Conservation (phyloP, 2,113 vertebrate species). For the Tychaedon coryphoeus region DNA sequence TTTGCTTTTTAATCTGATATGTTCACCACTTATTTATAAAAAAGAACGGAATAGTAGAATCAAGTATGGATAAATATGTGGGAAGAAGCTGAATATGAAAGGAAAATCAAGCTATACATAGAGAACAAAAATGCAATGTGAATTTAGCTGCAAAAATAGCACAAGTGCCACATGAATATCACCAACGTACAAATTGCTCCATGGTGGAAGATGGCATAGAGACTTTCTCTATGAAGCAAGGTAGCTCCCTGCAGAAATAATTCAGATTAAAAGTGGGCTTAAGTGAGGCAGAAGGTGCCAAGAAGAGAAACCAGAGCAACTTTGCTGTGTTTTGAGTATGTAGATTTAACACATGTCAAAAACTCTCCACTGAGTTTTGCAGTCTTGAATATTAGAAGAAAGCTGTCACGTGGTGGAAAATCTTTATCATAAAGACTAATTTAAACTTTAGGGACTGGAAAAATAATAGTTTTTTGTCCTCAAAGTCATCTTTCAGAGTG, state of each 20-base stretch:
- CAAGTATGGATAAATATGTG: not conserved
- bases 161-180: not conserved
- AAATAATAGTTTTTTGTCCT: not conserved
- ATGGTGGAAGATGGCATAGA: not conserved
- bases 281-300: not conserved
- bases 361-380: not conserved
- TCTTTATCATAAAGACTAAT: not conserved
- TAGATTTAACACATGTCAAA: not conserved
- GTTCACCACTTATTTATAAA: not conserved
- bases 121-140: not conserved
- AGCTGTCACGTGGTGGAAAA: not conserved
- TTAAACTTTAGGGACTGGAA: not conserved
- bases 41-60: not conserved
- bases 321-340: not conserved
- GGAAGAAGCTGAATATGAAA: not conserved
- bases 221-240: not conserved
- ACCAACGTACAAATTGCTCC: not conserved
- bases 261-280: not conserved
- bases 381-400: not conserved
- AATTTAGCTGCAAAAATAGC: not conserved
- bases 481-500: not conserved
- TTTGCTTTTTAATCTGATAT: constrained; percentile 7
- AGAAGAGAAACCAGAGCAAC: not conserved
- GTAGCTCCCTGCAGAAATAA: not conserved
- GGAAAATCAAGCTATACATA: not conserved